Evolutionary conservation across 2,888 invertebrate species (phyloP), one percentile per base, ranked within the genome.

Genomic region (Campaea margaritaria): DNA sequence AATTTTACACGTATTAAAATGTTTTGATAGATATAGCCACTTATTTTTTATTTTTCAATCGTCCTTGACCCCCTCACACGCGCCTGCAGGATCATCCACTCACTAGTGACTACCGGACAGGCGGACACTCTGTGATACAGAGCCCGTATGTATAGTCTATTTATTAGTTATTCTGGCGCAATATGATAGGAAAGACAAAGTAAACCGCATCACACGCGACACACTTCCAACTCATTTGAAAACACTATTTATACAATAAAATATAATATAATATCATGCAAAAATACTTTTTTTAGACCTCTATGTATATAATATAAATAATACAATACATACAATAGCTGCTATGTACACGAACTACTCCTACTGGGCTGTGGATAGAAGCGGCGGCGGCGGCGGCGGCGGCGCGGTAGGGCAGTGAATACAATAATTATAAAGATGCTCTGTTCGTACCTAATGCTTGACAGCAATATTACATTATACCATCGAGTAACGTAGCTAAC

Each of bases 301-400:
- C 46, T 59, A 57, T 36, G 48, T 48, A 50, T 57, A 44, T n/a
- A n/a, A n/a, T 31, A 58, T 56, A 45, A 12, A 50, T 42, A 14
- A 52, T 55, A 55, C 50, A 50, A 53, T 50, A 61, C 49, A 53
- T 34, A 63, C 58, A 53, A 13, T 27, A 50, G 62, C 53, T 58
- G 62, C 53, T 58, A 61, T 61, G n/a, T 59, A 61, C 64, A 62
- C 12, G 68, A 64, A 69, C 74, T 81, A 80, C 75, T 8, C 75
- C 75, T 78, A 31, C 31, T 21, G 79, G 80, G 73, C 78, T 73
- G 73, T 72, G 67, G 72, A 14, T 74, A 73, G n/a, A 41, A 66
- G 68, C 61, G 65, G 57, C 65, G 10, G 31, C 43, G 38, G 16
- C 12, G n/a, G n/a, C n/a, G n/a, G n/a, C n/a, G n/a, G n/a, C n/a